Base-by-base conservation (phyloP, 2,113 vertebrate genomes). In the Lanius ludovicianus region DNA sequence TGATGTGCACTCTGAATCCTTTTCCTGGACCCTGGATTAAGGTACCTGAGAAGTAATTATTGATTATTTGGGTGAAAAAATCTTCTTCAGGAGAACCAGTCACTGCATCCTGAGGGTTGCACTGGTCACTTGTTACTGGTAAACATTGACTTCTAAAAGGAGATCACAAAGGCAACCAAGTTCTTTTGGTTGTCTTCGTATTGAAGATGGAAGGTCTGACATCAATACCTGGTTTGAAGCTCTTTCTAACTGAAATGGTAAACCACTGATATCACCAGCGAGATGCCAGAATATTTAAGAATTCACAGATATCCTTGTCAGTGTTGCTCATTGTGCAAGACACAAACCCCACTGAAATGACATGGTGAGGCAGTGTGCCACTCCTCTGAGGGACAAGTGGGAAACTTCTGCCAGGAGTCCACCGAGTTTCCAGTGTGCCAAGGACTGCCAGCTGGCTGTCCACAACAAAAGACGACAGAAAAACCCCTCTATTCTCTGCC, bases 361-460 rank as follows among this genome's bases (percentile, higher is more conserved):
- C 75, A 94, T 12, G 64, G 75, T 65, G 68, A 82, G 82, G 94
- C 24, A 59, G 49, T n/a, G 70, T 79, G 78, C 41, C 16, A 4
- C 37, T 79, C 67, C 71, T 93, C 64, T 57, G 90, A 87, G 62
- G 63, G 52, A 50, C 11, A 53, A n/a, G 49, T 64, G 78, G 39
- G 62, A 76, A 85, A 20, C 30, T 33, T 19, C 46, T 65, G 79
- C 86, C 94, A 97, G 76, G 35, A 95, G 24, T 41, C n/a, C 87
- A 75, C 0, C 81, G 89, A 74, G 86, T 95, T 85, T 78, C 62
- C 83, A 79, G 6, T 8, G 42, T 65, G 84, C 1, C 1, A 78
- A 69, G 37, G 56, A 41, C 53, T 94, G 92, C 96, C 98, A 98
- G 93, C 91, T 97, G 96, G 92, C 88, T 95, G 70, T 30, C 69